These are phyloP conservation scores for Tenualosa thibaudeaui DNA, from an alignment of 2,797 vertebrate genomes.

Conservation along the genomic window DNA sequence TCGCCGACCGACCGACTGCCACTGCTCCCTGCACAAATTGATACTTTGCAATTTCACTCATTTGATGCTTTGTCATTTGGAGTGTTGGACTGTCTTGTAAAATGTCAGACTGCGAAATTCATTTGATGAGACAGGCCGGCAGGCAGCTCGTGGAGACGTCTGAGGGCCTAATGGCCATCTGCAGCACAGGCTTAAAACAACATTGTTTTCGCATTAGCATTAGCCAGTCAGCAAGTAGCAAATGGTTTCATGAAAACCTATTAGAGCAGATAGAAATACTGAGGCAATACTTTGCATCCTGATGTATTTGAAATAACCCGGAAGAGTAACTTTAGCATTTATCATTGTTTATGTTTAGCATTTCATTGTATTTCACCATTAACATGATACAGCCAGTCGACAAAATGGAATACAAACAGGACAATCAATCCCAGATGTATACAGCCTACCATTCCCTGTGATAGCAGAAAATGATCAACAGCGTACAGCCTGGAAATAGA, in stretches of 20 bases:
- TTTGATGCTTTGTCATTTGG: constrained; percentile 51
- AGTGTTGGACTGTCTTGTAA: constrained; percentile 42
- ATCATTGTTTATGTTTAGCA: not conserved
- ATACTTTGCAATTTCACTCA: constrained; percentile 49
- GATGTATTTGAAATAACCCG: not conserved
- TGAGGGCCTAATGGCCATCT: not conserved
- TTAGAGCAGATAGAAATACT: not conserved
- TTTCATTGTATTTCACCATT: not conserved
- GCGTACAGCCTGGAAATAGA: not conserved
- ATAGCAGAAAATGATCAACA: not conserved
- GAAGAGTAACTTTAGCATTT: not conserved
- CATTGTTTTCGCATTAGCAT: constrained; percentile 26
- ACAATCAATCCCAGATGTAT: constrained; percentile 10
- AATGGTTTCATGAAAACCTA: not conserved
- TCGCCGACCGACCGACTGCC: not conserved
- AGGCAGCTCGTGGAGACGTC: not conserved
- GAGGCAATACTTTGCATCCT: not conserved
- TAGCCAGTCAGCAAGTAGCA: constrained; percentile 10
- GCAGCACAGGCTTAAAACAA: not conserved
- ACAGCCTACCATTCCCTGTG: not conserved
- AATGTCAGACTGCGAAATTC: constrained; percentile 55
- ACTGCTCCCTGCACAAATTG: constrained; percentile 34
- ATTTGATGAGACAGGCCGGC: constrained; percentile 40
- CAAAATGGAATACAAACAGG: constrained; percentile 5
- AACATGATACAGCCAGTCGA: not conserved